Base-by-base conservation (phyloP, 2,888 invertebrate genomes). In the Pemphredon lugubris region DNA sequence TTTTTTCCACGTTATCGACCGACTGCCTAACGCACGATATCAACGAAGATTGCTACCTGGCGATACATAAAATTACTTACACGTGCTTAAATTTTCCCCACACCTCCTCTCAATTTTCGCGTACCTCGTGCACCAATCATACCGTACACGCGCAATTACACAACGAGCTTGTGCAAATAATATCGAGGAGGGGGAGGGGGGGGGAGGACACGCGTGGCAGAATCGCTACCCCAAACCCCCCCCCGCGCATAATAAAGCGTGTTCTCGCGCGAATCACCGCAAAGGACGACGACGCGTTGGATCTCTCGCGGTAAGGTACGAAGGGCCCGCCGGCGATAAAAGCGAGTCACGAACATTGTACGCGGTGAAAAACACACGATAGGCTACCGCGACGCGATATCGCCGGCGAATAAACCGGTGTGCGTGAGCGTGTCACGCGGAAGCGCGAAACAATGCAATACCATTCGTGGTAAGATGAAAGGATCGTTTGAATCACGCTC, bases 341-440 rank as follows among this genome's bases (percentile, higher is more conserved):
- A 73, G 34, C 73, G 64, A 67, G 73, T 75, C 73, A 61, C 73
- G 64, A 54, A 65, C 73, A 65, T 77, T 58, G 60, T 61, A 57
- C 48, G 51, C 60, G 50, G 48, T 39, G 42, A 68, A 73, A n/a
- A 76, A 77, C 63, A 60, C 40, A 64, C 48, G 64, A 77, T 63
- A 61, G n/a, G 55, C 53, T 63, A 50, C 53, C 42, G 54, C 47
- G 54, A 45, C 37, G 37, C 60, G 61, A 75, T 59, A 66, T n/a
- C n/a, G n/a, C n/a, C n/a, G n/a, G n/a, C n/a, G n/a, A n/a, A n/a
- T n/a, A n/a, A n/a, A n/a, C 65, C 61, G 48, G 53, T 21, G 54
- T 32, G 39, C 16, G 26, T 32, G 50, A 42, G 37, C 26, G 50
- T 39, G 7, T 68, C 50, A 40, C 40, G 60, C 70, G 70, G 69